These are phyloP conservation scores for Brenthis hecate DNA, from an alignment of 2,888 invertebrate genomes.

Conservation along the genomic window DNA sequence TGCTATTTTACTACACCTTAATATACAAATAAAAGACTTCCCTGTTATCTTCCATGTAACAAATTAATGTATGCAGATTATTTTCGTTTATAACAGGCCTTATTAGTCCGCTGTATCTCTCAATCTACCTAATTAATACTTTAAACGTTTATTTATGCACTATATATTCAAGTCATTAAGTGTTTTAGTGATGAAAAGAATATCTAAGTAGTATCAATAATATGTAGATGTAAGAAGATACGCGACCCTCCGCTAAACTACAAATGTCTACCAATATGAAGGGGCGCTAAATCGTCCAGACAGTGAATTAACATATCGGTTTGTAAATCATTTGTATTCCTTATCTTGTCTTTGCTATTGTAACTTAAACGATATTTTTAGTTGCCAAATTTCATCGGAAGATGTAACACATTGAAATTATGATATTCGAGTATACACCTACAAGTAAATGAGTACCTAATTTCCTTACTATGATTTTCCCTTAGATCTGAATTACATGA, in stretches of 20 bases:
- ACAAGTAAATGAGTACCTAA: no score
- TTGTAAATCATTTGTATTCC: conserved; percentile 69
- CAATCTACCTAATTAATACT: conserved; percentile 47
- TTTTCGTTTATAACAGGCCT: conserved; percentile 28
- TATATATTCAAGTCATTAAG: conserved; percentile 54
- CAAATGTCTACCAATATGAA: conserved; percentile 59
- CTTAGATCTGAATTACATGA: no score
- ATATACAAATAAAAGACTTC: not conserved
- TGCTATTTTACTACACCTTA: not conserved
- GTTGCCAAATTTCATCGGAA: not conserved
- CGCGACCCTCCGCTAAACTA: conserved; percentile 60
- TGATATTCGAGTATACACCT: no score
- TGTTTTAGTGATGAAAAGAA: conserved; percentile 62
- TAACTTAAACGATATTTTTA: not conserved
- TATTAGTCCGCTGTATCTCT: conserved; percentile 34
- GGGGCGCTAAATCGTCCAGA: conserved; percentile 78
- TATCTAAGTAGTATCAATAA: conserved; percentile 46
- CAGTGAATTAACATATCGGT: conserved; percentile 73
- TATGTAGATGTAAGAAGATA: conserved; percentile 59
- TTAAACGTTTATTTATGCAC: conserved; percentile 43
- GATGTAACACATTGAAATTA: no score
- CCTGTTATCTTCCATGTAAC: conserved; percentile 7
- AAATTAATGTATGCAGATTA: conserved; percentile 28
- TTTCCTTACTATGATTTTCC: no score
- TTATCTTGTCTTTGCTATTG: conserved; percentile 36